Base-by-base conservation (phyloP, 2,888 invertebrate genomes). In the Callyntrura sp. region DNA sequence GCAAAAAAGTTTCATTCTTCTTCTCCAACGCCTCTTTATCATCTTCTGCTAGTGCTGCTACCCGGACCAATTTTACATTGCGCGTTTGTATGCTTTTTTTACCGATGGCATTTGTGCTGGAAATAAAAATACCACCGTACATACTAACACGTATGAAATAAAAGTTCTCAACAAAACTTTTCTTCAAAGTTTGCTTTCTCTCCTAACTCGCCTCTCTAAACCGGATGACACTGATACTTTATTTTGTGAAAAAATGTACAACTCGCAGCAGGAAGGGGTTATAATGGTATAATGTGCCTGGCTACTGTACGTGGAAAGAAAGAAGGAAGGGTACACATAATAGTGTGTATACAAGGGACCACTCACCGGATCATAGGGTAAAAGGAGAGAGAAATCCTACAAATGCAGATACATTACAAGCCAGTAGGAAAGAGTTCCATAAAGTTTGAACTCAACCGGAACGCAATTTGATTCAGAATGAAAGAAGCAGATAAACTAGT, bases 391-490 rank as follows among this genome's bases (percentile, higher is more conserved):
- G 17, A 57, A 60, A 60, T 9, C 12, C 51, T 51, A 51, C 11
- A 3, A 35, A 35, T 6, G 35, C 25, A n/a, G 73, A 51, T 6
- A 60, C 60, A 17, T 45, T 6, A 73, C 17, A 68, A 68, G 14
- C 9, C 28, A 28, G 35, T 35, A 73, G 14, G n/a, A 73, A 35
- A n/a, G 14, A 25, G 76, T 51, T 51, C 14, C 51, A 60, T 43
- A 12, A 81, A 57, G 81, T 60, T 81, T 81, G 1, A 60, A 81
- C 45, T 73, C 45, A 48, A 73, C 45, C 48, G 28, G 48, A 73
- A 73, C 2, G 81, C 81, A 81, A 81, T 81, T 81, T 60, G 81
- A 73, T 48, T 23, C 45, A 14, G 28, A n/a, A 60, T 9, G 17
- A 65, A 60, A 60, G 60, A 60, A 25, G 25, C 14, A 28, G 48